Evolutionary conservation across 2,797 vertebrate species (phyloP), one percentile per base, ranked within the genome.

Genomic region (Chloroceryle amazona): DNA sequence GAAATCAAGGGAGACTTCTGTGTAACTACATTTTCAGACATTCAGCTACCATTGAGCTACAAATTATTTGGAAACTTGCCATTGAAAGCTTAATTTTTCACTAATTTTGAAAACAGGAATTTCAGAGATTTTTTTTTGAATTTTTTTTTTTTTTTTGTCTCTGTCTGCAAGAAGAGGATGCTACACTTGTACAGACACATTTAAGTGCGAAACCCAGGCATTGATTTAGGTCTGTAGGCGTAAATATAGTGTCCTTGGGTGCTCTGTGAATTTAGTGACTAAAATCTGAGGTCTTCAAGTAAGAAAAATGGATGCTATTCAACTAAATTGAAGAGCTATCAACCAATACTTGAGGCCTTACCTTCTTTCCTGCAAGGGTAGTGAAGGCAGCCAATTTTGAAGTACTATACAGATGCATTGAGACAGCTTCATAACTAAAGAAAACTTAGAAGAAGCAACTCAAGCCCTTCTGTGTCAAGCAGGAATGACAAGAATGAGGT

Each of bases 401-500:
- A 93, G 12, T 37, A 47, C 0, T 0, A 8, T 57, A 13, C n/a
- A 44, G 54, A 66, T 79, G 14, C 55, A 11, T 44, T 72, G 65
- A 74, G 71, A 82, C 28, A 47, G 22, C 60, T 92, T 88, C 47
- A 31, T 81, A 89, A 58, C 33, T 67, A 46, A 76, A 92, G 92
- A 54, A 33, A 35, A 54, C 31, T 52, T 81, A 62, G 15, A 16
- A 81, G 66, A 39, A 28, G 66, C 31, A 41, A 16, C 41, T 41
- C 41, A 41, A 41, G 52, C 44, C 75, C 92, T 96, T 84, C 33
- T 72, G 16, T 95, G 90, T 88, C 81, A 66, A 13, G 93, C 83
- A 65, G 42, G 81, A 89, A 79, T 89, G 88, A 83, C 60, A 95
- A 81, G 44, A 94, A 37, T 84, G 90, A 96, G 55, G 78, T 88